phyloP scores from a whole-genome alignment of 2,797 vertebrate species.

The Chelon labrosus region DNA sequence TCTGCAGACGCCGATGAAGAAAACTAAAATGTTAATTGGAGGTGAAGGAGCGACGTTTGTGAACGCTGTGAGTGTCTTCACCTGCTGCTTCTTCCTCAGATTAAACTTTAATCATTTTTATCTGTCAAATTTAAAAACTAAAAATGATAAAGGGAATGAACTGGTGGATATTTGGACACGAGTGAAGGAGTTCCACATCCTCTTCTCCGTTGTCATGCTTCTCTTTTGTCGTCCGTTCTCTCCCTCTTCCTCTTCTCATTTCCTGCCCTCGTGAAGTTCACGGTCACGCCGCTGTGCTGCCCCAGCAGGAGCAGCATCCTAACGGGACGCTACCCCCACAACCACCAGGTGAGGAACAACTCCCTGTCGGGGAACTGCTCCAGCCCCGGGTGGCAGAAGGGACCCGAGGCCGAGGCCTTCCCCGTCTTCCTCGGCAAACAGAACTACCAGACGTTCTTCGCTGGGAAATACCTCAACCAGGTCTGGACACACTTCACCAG shows the following conservation, averaged over 20 bases:
- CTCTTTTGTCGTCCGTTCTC: neutral
- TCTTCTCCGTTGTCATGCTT: neutral
- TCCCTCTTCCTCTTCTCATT: constrained; percentile 1
- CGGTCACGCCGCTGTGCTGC: constrained; percentile 85
- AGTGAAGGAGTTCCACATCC: constrained; percentile 6
- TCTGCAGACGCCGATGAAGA: constrained; percentile 85
- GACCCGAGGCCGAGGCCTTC: constrained; percentile 77
- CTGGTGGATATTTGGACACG: no score
- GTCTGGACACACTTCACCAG: constrained; percentile 52
- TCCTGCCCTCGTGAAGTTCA: constrained; percentile 71
- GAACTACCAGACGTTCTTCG: constrained; percentile 87
- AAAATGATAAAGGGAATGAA: no score
- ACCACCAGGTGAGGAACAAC: constrained; percentile 87
- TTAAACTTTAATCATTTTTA: neutral
- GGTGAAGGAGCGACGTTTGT: constrained; percentile 83
- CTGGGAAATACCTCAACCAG: constrained; percentile 88
- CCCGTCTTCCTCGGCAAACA: constrained; percentile 82
- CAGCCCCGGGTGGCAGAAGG: constrained; percentile 82
- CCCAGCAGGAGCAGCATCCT: constrained; percentile 86
- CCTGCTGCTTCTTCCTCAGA: neutral
- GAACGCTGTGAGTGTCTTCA: constrained; percentile 82
- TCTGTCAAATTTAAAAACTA: no score
- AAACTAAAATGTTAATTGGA: constrained; percentile 80
- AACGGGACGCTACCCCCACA: constrained; percentile 86
- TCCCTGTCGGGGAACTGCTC: constrained; percentile 87